Base-by-base conservation (phyloP, 2,888 invertebrate genomes). In the Thysanoteuthis rhombus region DNA sequence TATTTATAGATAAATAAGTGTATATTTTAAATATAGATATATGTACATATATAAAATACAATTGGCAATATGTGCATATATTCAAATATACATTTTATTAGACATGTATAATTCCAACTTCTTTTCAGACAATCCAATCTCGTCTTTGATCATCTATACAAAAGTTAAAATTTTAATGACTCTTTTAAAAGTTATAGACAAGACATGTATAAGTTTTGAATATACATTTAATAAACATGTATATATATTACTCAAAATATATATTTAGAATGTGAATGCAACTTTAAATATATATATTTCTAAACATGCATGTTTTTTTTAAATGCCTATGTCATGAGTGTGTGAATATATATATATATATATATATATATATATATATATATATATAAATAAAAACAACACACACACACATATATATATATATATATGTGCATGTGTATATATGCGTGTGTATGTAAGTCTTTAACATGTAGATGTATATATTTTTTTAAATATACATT, bases 171-270 rank as follows among this genome's bases (percentile, higher is more conserved):
- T n/a, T n/a, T n/a, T n/a, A n/a, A n/a, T n/a, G n/a, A n/a, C n/a
- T n/a, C n/a, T n/a, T n/a, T n/a, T n/a, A n/a, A n/a, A n/a, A n/a
- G n/a, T n/a, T n/a, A n/a, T n/a, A n/a, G n/a, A n/a, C n/a, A n/a
- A 91, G 8, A 91, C 91, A 42, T 42, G 40, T 8, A 38, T 32
- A 1, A 91, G 12, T 39, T 91, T 91, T 42, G 38, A 91, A 42
- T 91, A 28, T 42, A 42, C 39, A 42, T 42, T 91, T 42, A 93
- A 52, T n/a, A 90, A 38, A 94, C 94, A 25, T n/a, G 93, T 32
- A 90, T 90, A 32, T 90, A 90, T n/a, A 28, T 38, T 12, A 38
- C 32, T 91, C 28, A 42, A 91, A 42, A 91, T 91, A 91, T 38
- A 91, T 91, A 91, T 91, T 91, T 10, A 36, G 19, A 42, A 39